Base-by-base conservation (phyloP, 2,888 invertebrate genomes). In the Cenopis cana region DNA sequence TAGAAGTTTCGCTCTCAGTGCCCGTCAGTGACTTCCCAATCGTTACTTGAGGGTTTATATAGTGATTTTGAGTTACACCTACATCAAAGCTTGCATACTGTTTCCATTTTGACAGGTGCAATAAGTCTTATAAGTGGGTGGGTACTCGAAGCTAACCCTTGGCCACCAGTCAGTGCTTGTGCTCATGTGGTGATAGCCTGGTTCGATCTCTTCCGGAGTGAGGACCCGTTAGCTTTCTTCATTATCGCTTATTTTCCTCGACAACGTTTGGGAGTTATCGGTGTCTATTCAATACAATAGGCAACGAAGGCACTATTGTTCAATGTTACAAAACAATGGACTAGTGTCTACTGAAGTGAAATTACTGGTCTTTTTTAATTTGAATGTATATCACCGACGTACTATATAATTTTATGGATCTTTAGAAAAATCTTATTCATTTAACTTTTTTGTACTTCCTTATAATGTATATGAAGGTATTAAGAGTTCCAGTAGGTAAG, bases 291-390 rank as follows among this genome's bases (percentile, higher is more conserved):
- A 9, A n/a, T 33, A 17, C 11, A 1, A 17, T 38, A 54, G 60
- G 60, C 50, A 17, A 41, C 12, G 38, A 57, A 68, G 68, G 41
- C 20, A 14, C 36, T 50, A 50, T 68, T 41, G 68, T 60, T 41
- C 54, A 60, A 38, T 18, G 41, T 68, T 68, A 46, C 38, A 38
- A 41, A 68, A 38, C 38, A 68, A 24, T 60, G 41, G 11, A 60
- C 52, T 54, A 24, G 50, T 50, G 54, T 41, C 54, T 46, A 33
- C 65, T 70, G 59, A 38, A 65, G 59, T 65, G 70, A 70, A 65
- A 65, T 70, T 54, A 33, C 70, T 70, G 70, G 36, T 70, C 70
- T 70, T 54, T 59, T 70, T 70, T 65, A 54, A 69, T 70, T 46
- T 18, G 11, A 59, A 65, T 41, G 9, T 36, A 36, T 18, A 46